A percentile compares a stretch with the other conserved stretches of the same genome.
phyloP scores from a whole-genome alignment of 1,140 invertebrate species.

The Cheumatopsyche charites region DNA sequence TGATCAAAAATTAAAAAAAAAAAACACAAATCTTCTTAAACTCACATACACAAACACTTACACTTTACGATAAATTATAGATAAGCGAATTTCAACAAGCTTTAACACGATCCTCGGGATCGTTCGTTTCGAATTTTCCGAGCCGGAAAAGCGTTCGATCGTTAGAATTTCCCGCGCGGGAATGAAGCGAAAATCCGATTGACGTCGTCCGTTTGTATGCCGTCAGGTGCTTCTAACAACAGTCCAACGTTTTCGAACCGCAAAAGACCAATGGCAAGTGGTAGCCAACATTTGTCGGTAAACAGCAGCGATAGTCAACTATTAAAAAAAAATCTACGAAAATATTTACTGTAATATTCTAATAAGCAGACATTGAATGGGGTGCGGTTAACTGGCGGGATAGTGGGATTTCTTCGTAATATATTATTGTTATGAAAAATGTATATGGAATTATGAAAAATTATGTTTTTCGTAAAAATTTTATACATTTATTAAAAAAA shows the following conservation, averaged over 20 bases:
- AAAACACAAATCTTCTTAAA: background rate
- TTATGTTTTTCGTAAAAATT: no score
- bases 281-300: background rate
- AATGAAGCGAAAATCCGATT: constrained; percentile 47
- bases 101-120: background rate
- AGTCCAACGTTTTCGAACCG: constrained; percentile 1
- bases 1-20: no score
- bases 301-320: background rate
- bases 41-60: background rate
- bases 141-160: constrained; percentile 38
- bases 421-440: no score
- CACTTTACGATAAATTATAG: background rate
- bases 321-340: background rate
- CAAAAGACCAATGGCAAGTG: background rate
- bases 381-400: no score
- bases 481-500: no score
- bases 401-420: no score
- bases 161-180: constrained; percentile 43
- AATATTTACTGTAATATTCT: background rate
- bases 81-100: background rate
- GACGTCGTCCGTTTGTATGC: constrained; percentile 34
- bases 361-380: background rate
- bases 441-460: no score
- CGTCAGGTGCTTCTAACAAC: constrained; percentile 22
- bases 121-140: constrained; percentile 33